These are phyloP conservation scores for Nerophis lumbriciformis DNA, from an alignment of 2,113 vertebrate genomes.

Conservation along the genomic window DNA sequence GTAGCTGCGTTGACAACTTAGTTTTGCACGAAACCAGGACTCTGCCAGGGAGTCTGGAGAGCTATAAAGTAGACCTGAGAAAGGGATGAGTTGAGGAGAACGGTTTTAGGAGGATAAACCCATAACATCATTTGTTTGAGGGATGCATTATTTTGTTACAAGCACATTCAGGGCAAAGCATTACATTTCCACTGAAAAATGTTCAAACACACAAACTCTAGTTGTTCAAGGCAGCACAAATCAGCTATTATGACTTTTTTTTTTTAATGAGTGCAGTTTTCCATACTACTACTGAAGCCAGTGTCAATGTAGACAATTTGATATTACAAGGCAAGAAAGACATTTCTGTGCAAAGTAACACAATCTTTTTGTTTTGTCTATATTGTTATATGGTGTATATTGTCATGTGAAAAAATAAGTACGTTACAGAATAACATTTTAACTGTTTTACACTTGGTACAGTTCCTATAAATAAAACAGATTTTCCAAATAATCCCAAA, in stretches of 20 bases:
- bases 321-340: background rate
- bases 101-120: constrained; percentile 27
- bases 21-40: constrained; percentile 85
- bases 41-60: constrained; percentile 81
- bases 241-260: constrained; percentile 26
- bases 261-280: constrained; percentile 9
- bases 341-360: too few relatives aligned
- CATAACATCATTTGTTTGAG: background rate
- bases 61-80: constrained; percentile 64
- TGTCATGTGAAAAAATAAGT: too few relatives aligned
- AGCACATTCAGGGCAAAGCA: constrained; percentile 21
- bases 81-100: background rate
- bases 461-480: too few relatives aligned
- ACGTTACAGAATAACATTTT: too few relatives aligned
- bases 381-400: too few relatives aligned
- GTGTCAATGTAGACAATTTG: constrained; percentile 7
- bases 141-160: constrained; percentile 22
- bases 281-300: background rate
- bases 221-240: constrained; percentile 48
- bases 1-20: constrained; percentile 79
- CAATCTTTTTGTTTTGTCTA: too few relatives aligned
- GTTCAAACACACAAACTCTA: constrained; percentile 14
- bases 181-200: constrained; percentile 5
- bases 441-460: too few relatives aligned
- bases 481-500: too few relatives aligned